Conservation (phyloP, 1,140 invertebrate species). For the Microplitis demolitor region DNA sequence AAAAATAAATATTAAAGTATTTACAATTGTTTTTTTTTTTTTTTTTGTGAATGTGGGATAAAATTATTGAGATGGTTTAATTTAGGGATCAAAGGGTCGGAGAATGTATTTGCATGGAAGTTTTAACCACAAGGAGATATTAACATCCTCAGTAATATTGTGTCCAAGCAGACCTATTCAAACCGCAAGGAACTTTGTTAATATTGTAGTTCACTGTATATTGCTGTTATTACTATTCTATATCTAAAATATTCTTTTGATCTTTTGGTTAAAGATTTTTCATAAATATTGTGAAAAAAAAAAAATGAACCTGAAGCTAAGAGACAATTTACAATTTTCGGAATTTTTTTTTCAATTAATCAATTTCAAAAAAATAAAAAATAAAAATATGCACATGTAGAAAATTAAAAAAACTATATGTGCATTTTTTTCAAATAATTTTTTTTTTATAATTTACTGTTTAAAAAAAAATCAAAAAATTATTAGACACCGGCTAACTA, state of each 20-base stretch:
- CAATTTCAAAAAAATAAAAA: too few species aligned
- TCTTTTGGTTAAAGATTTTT: background rate
- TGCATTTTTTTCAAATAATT: too few species aligned
- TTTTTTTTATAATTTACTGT: too few species aligned
- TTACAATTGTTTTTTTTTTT: background rate
- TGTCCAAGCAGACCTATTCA: constrained; percentile 48
- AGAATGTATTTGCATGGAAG: constrained; percentile 44
- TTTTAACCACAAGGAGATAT: constrained; percentile 47
- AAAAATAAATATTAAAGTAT: background rate
- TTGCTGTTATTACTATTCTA: background rate
- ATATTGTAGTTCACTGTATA: constrained; percentile 35
- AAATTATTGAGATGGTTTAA: constrained; percentile 2
- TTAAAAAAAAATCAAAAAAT: too few species aligned
- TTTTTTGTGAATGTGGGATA: background rate
- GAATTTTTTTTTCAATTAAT: too few species aligned
- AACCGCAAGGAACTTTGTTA: constrained; percentile 52
- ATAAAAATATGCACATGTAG: too few species aligned
- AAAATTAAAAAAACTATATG: too few species aligned
- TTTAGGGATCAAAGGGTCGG: constrained; percentile 38
- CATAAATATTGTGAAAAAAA: too few species aligned
- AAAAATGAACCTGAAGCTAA: too few species aligned
- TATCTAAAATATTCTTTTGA: background rate
- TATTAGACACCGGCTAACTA: too few species aligned
- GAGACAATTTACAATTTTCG: too few species aligned
- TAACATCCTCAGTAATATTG: constrained; percentile 48